Percentiles rank a stretch among this genome's conserved stretches.
Evolutionary conservation across 1,140 invertebrate genomes (phyloP).

Genomic region (Nomia melanderi): DNA sequence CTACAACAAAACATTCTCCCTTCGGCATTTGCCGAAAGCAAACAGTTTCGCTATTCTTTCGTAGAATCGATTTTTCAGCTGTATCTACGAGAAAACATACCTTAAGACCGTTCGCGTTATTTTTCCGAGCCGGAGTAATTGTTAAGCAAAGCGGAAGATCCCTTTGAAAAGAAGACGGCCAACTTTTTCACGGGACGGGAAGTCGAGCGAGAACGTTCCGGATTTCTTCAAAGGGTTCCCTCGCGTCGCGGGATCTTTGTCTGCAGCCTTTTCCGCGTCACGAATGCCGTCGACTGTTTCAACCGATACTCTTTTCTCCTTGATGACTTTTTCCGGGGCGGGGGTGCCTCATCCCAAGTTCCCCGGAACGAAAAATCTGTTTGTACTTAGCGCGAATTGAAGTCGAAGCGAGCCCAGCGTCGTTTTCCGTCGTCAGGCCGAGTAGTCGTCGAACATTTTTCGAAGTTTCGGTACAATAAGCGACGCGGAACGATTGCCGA

Average conservation of each 20-base stretch:
- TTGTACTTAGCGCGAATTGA: neutral
- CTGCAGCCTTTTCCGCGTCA: conserved; percentile 14
- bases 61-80: neutral
- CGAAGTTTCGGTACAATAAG: neutral
- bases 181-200: conserved; percentile 47
- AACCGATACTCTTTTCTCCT: conserved; percentile 29
- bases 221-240: conserved; percentile 57
- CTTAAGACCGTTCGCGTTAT: conserved; percentile 4
- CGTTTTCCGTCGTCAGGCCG: neutral
- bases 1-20: too few relatives aligned
- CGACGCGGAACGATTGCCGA: neutral
- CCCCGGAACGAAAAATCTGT: conserved; percentile 28
- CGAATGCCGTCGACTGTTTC: conserved; percentile 44
- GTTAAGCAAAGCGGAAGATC: conserved; percentile 59
- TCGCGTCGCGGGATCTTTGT: conserved; percentile 47
- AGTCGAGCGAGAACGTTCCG: conserved; percentile 35
- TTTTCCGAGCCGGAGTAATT: conserved; percentile 42
- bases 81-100: conserved; percentile 13
- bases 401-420: neutral
- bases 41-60: neutral
- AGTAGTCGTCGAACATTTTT: neutral
- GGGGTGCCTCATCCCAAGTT: conserved; percentile 10
- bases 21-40: neutral
- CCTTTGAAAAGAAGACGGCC: conserved; percentile 59
- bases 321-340: conserved; percentile 38